phyloP scores from a whole-genome alignment of 2,888 invertebrate genomes.

The Macaria liturata region DNA sequence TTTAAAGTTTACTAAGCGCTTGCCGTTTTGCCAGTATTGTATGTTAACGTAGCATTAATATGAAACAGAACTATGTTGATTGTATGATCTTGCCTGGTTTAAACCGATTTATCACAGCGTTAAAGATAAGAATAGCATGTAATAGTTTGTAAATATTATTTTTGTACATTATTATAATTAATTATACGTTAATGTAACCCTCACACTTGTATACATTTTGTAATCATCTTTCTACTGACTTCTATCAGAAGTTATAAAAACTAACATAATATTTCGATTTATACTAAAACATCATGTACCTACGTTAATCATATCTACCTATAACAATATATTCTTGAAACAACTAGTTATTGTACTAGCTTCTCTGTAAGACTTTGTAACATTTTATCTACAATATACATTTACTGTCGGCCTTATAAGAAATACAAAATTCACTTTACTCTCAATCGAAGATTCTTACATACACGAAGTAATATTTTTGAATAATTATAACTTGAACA shows the following conservation, averaged over 20 bases:
- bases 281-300: not conserved
- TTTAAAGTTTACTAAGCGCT: slow-evolving; percentile 12
- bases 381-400: slow-evolving; percentile 17
- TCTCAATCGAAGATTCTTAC: no score
- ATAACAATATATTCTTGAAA: no score
- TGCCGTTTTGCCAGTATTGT: slow-evolving; percentile 27
- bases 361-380: slow-evolving; percentile 18
- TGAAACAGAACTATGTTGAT: slow-evolving; percentile 44
- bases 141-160: slow-evolving; percentile 48
- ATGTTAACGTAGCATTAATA: slow-evolving; percentile 2
- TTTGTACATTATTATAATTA: slow-evolving; percentile 28
- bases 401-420: not conserved
- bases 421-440: no score
- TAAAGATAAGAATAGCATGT: slow-evolving; percentile 43
- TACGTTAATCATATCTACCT: not conserved
- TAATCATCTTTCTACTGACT: not conserved
- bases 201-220: no score
- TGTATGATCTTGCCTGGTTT: slow-evolving; percentile 51
- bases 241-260: no score
- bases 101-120: slow-evolving; percentile 38
- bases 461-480: no score
- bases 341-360: slow-evolving; percentile 12
- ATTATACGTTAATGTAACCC: no score
- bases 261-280: no score
- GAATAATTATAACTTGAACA: no score